A percentile compares a stretch with the other conserved stretches of the same genome.
Conservation (phyloP, 2,797 vertebrate species). For the Cercopithecus hamlyni region DNA sequence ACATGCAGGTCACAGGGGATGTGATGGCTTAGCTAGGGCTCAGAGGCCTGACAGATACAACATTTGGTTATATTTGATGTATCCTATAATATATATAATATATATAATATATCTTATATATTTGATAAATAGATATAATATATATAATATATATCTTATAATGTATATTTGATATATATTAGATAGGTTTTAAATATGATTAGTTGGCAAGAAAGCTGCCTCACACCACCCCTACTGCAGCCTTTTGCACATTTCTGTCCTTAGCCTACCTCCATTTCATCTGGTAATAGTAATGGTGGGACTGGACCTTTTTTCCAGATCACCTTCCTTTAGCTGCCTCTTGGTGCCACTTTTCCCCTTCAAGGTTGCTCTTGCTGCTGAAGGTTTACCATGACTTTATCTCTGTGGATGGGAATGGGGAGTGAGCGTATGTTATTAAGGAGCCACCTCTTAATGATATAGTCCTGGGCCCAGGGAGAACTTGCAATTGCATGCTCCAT, state of each 20-base stretch:
- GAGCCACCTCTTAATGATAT: not conserved
- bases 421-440: not conserved
- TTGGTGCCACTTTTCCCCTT: not conserved
- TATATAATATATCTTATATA: no score
- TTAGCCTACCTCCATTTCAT: not conserved
- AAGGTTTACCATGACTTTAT: not conserved
- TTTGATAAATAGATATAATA: no score
- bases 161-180: no score
- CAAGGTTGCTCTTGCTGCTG: not conserved
- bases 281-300: not conserved
- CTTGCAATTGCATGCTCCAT: not conserved
- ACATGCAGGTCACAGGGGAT: no score
- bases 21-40: no score
- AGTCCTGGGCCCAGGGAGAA: not conserved
- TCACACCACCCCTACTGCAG: not conserved
- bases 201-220: not conserved
- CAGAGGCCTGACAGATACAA: not conserved
- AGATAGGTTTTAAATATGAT: not conserved
- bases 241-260: not conserved
- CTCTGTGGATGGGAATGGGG: not conserved
- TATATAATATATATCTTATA: no score
- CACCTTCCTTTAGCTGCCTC: not conserved
- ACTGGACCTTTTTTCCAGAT: not conserved
- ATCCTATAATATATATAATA: no score
- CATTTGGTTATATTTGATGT: not conserved